Percentiles rank a stretch among this genome's conserved stretches.
phyloP scores from a whole-genome alignment of 2,888 invertebrate genomes.

The Nymphalis c-album region DNA sequence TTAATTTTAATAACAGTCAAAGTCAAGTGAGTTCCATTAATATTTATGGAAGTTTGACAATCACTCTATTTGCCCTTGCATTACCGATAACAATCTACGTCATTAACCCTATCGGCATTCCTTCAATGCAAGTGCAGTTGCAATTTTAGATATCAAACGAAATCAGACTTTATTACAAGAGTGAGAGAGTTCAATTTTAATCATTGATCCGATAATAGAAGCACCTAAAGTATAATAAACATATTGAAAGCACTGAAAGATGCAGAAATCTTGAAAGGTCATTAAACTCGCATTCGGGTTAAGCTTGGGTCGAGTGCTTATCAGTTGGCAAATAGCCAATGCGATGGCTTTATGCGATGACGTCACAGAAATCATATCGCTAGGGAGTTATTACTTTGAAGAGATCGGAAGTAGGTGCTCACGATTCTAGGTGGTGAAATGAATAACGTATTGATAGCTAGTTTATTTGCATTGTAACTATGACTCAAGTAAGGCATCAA shows the following conservation, averaged over 20 bases:
- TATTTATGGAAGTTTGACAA: conserved; percentile 63
- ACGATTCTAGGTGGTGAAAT: conserved; percentile 20
- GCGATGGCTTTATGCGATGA: conserved; percentile 64
- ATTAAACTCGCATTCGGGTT: conserved; percentile 70
- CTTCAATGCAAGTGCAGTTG: conserved; percentile 23
- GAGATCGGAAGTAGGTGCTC: conserved; percentile 29
- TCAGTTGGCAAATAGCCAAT: conserved; percentile 72
- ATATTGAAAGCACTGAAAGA: conserved; percentile 46
- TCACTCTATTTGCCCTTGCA: conserved; percentile 34
- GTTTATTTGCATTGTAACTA: conserved; percentile 9
- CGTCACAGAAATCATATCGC: conserved; percentile 50
- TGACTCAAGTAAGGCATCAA: conserved; percentile 10
- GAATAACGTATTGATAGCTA: conserved; percentile 18
- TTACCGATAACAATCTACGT: conserved; percentile 32
- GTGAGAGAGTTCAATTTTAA: conserved; percentile 13
- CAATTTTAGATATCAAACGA: conserved; percentile 11
- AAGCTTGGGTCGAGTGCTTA: conserved; percentile 67
- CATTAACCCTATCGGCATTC: conserved; percentile 27
- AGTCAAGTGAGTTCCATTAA: conserved; percentile 63
- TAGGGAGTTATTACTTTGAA: conserved; percentile 33
- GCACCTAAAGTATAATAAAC: conserved; percentile 41
- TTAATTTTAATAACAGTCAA: conserved; percentile 71
- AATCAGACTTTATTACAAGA: neutral
- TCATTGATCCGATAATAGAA: conserved; percentile 7
- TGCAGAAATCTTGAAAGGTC: conserved; percentile 66